Base-by-base conservation (phyloP, 2,888 invertebrate species). In the Oscheius sp. region DNA sequence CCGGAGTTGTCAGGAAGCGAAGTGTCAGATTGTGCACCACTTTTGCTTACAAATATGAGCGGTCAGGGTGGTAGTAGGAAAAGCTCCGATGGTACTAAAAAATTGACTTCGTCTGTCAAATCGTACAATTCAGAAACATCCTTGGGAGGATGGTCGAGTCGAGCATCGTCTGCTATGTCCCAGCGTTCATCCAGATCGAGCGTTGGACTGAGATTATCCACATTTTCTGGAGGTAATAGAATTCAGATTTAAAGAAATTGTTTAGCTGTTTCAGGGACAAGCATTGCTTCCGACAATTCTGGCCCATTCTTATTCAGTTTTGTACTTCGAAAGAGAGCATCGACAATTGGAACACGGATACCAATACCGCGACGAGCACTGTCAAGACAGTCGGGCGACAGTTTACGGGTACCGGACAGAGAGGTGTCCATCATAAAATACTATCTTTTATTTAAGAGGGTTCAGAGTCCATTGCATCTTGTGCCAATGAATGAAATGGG, bases 251-350 rank as follows among this genome's bases (percentile, higher is more conserved):
- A 13, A 16, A 35, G 49, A 29, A 69, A 13, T 18, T 73, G 59
- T 27, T 74, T 86, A 35, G 35, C 35, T 35, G 35, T 35, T 35
- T 35, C 35, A 35, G 35, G 87, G 25, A 87, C 87, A 2, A 86
- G 85, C n/a, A 87, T 87, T 29, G 86, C 87, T 41, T 86, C 86
- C 0, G 88, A 88, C 74, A 88, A 86, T 53, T 85, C 85, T 16
- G 88, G 88, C 3, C 88, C 88, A 7, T 88, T 88, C 73, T 77
- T 88, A 23, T 88, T 88, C 76, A 83, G 82, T 53, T 88, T 87
- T 72, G 87, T 88, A 1, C 73, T 88, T 16, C 73, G 87, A 52
- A 87, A 87, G 76, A 73, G 88, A 35, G 88, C 88, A 12, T 88
- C 88, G 1, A 88, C 88, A 0, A 88, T 88, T 52, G 88, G 88